These are phyloP conservation scores for Dryadula phaetusa DNA, from an alignment of 2,888 invertebrate genomes.

Conservation along the genomic window DNA sequence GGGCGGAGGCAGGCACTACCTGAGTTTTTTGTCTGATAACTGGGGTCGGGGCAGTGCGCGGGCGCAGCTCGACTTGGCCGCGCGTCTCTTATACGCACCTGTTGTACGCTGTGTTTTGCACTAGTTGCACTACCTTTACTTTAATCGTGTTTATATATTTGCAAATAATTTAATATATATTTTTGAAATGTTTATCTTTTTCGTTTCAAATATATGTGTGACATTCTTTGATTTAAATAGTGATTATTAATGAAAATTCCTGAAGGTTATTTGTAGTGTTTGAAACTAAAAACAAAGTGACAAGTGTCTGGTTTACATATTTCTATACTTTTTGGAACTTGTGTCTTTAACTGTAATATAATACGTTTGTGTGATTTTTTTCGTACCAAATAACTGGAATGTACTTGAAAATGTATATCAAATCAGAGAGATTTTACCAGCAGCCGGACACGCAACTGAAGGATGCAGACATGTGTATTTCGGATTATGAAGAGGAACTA, in stretches of 20 bases:
- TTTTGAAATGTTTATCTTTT: conserved; percentile 8
- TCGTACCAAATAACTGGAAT: conserved; percentile 55
- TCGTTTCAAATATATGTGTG: not conserved
- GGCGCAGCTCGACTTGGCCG: conserved; percentile 65
- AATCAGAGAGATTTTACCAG: conserved; percentile 77
- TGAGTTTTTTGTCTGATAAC: conserved; percentile 66
- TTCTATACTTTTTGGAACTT: conserved; percentile 4
- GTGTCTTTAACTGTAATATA: conserved; percentile 23
- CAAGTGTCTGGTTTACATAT: conserved; percentile 9
- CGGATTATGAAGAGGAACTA: conserved; percentile 74
- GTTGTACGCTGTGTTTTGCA: conserved; percentile 11
- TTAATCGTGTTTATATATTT: conserved; percentile 18
- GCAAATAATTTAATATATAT: not conserved
- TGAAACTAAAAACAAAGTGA: conserved; percentile 26
- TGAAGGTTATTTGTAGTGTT: conserved; percentile 24
- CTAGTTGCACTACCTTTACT: conserved; percentile 18
- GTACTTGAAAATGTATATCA: conserved; percentile 80
- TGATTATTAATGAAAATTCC: conserved; percentile 5
- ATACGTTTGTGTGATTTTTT: not conserved
- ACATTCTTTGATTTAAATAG: not conserved
- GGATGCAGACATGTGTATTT: conserved; percentile 68
- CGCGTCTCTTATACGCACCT: conserved; percentile 55
- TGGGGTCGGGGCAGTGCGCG: conserved; percentile 71
- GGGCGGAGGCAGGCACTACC: conserved; percentile 47
- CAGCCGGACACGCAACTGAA: conserved; percentile 70